Percentiles rank a stretch among this genome's conserved stretches.
Conservation (phyloP, 2,113 vertebrate species). For the Choloepus hoffmanni region DNA sequence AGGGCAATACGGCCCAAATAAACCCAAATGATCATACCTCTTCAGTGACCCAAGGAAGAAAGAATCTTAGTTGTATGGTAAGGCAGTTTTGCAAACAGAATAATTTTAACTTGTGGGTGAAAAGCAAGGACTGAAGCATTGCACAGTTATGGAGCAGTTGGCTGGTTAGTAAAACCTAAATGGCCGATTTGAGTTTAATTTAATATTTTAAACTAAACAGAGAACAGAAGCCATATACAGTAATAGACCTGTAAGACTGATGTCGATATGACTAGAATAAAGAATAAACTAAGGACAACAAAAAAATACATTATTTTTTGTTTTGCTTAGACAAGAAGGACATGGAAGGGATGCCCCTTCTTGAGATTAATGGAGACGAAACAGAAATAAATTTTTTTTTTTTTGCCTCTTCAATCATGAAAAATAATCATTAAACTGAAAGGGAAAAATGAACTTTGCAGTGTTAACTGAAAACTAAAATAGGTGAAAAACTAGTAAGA, state of each 20-base stretch:
- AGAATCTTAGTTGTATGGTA: neutral
- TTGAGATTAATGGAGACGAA: neutral
- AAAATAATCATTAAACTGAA: neutral
- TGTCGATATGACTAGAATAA: neutral
- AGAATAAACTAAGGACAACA: slow-evolving; percentile 22
- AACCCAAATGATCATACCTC: neutral
- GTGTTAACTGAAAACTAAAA: slow-evolving; percentile 27
- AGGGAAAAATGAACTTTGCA: neutral
- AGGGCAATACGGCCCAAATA: neutral
- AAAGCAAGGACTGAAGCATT: neutral
- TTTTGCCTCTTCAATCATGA: neutral
- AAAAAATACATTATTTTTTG: neutral
- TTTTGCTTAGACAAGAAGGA: neutral
- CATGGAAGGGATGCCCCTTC: neutral
- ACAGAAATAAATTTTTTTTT: neutral
- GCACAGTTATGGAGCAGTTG: neutral
- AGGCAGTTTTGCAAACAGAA: neutral
- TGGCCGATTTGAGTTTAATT: slow-evolving; percentile 17
- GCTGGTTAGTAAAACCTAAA: slow-evolving; percentile 9
- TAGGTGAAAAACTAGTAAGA: neutral
- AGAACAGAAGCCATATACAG: neutral
- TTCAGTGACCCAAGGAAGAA: neutral
- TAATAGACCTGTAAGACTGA: neutral
- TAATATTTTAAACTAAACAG: slow-evolving; percentile 34
- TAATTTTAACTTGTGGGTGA: neutral